phyloP scores from a whole-genome alignment of 2,888 invertebrate genomes.

The Papilio protenor region DNA sequence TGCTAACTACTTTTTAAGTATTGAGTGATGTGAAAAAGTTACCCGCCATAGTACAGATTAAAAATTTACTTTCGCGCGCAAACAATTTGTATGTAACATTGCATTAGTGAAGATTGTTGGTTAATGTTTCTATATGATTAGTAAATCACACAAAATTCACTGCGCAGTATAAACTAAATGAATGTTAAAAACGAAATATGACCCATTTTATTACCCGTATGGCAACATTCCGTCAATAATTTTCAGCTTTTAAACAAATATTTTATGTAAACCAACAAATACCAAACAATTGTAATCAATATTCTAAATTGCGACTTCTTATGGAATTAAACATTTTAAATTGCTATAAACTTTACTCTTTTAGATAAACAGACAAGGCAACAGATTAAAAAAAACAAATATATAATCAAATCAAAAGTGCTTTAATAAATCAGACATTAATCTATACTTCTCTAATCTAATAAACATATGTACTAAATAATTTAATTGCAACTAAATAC shows the following conservation, averaged over 20 bases:
- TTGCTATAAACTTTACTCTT: not conserved
- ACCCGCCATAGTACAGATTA: slow-evolving; percentile 10
- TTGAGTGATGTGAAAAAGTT: slow-evolving; percentile 12
- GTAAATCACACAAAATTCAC: not conserved
- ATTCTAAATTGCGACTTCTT: not conserved
- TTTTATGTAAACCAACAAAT: not conserved
- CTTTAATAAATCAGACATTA: too few relatives aligned
- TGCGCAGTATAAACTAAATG: not conserved
- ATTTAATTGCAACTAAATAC: not conserved
- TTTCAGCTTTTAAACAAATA: not conserved
- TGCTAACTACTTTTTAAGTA: slow-evolving; percentile 13
- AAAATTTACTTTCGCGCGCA: slow-evolving; percentile 18
- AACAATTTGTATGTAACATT: not conserved
- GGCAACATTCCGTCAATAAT: not conserved
- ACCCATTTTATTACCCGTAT: not conserved
- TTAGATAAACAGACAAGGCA: not conserved
- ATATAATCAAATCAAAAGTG: too few relatives aligned
- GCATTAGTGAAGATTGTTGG: not conserved
- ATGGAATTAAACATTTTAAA: not conserved
- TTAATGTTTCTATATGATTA: not conserved
- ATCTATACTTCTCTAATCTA: too few relatives aligned
- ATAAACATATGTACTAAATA: not conserved
- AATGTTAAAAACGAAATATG: not conserved
- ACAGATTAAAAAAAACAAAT: too few relatives aligned
- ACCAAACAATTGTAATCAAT: not conserved